phyloP scores from a whole-genome alignment of 1,140 invertebrate genomes.

The Centruroides sculpturatus region DNA sequence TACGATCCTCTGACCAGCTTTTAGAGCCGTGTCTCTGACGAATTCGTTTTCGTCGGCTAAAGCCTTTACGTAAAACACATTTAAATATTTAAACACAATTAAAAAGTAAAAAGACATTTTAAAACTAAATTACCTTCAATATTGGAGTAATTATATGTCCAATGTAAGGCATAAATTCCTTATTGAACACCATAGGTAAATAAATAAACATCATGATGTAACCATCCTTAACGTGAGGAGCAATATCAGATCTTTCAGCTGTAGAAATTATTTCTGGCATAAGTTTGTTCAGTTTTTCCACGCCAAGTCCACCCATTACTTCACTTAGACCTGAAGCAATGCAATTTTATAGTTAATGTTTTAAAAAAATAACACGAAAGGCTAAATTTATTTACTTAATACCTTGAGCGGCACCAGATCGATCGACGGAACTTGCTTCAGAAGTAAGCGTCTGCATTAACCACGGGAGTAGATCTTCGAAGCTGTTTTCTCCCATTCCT shows the following conservation, averaged over 20 bases:
- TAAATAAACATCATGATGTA: constrained; percentile 99
- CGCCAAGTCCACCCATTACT: constrained; percentile 89
- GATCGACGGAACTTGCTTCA: constrained; percentile 85
- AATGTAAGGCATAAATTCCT: constrained; percentile 91
- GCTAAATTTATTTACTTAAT: no score
- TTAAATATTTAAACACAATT: neutral
- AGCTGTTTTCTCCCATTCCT: constrained; percentile 89
- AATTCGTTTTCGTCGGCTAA: constrained; percentile 98
- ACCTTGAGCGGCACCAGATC: constrained; percentile 95
- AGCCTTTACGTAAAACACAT: constrained; percentile 38
- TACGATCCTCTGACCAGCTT: constrained; percentile 93
- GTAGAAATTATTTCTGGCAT: constrained; percentile 98
- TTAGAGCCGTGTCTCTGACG: constrained; percentile 89
- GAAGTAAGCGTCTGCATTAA: constrained; percentile 96
- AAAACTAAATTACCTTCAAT: constrained; percentile 45
- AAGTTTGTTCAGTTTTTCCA: constrained; percentile 84
- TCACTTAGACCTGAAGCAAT: constrained; percentile 34
- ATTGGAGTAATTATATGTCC: constrained; percentile 96
- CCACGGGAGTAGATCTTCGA: constrained; percentile 93
- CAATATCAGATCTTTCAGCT: constrained; percentile 83
- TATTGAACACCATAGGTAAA: constrained; percentile 90
- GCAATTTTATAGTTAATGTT: no score
- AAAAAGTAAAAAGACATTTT: neutral
- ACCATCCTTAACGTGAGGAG: constrained; percentile 95
- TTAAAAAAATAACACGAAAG: no score